Base-by-base conservation (phyloP, 1,140 invertebrate genomes). In the Adoxophyes honmai region DNA sequence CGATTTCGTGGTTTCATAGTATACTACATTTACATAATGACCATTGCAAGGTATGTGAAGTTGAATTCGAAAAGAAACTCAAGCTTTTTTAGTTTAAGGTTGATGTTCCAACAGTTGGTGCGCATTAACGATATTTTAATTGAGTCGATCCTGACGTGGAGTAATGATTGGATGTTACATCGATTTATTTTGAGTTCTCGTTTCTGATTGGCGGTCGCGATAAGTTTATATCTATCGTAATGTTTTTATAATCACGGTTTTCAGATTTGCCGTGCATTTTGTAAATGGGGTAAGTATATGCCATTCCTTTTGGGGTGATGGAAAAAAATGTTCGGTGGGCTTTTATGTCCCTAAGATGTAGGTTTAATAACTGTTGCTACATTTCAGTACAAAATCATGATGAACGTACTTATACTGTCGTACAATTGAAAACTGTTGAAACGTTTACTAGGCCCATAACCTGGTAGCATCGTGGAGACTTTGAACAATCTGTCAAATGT, bases 41-140 rank as follows among this genome's bases (percentile, higher is more conserved):
- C 83, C 76, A 77, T 81, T 76, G 81, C 70, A 86, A 83, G 71
- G 73, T 79, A 72, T 68, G 75, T 64, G 44, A 38, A 57, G 34
- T 9, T 11, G 55, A 55, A 28, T 36, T 39, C n/a, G 73, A 83
- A 78, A 70, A 57, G 52, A 35, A 28, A 60, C 78, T 70, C 75
- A 75, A 60, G 14, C 21, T 21, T 51, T 38, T 33, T 8, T 5
- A 39, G 18, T 78, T n/a, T n/a, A 86, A 74, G 72, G 82, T 83
- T 58, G 53, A 60, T 57, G 77, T 82, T 84, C 65, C 64, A 68
- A 62, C 68, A 71, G 55, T 73, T 73, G 64, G 71, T 48, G 57
- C 66, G 55, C 80, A 85, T 88, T 88, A 86, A 88, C 85, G 85
- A 88, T 88, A 88, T 88, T 88, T 88, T 88, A 88, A 88, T 88